Evolutionary conservation across 2,113 vertebrate species (phyloP), one percentile per base, ranked within the genome.

Genomic region (Stegostoma tigrinum): DNA sequence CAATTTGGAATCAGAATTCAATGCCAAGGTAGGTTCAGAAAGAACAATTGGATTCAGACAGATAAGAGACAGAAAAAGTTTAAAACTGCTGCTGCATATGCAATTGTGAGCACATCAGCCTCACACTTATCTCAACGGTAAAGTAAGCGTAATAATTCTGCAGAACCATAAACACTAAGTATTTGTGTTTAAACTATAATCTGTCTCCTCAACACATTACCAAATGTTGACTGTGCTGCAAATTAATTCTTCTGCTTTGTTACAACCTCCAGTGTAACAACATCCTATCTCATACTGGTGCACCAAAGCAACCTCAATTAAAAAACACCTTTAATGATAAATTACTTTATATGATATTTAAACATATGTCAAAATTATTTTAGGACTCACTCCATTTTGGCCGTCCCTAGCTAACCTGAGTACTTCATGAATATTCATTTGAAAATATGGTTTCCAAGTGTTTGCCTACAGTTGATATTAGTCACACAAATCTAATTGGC

Each of bases 181-280:
- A 61, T 93, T 61, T 66, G 23, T 27, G 61, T 66, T 93, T 93
- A 93, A 93, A 93, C 55, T 66, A 93, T 38, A 67, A 93, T 93
- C 64, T 66, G 3, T 61, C 89, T 23, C 1, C 61, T 42, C 19
- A 17, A 38, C 7, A n/a, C 34, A 67, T 93, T 93, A 66, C 89
- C 89, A 93, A 27, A 91, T 34, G 34, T 64, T 45, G 2, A 87
- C 27, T 87, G 48, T 55, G 87, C 24, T 64, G 6, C 61, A 93
- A 64, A 7, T 66, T 66, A 66, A 93, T n/a, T 93, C 34, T 66
- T 19, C 34, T 17, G 52, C 10, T 93, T 67, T 93, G 64, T 66
- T 66, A 93, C 8, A n/a, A 23, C 34, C 19, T 6, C 61, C 24
- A 70, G 0, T 8, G 89, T 38, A 66, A 21, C 38, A 93, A 93